Evolutionary conservation across 2,888 invertebrate genomes (phyloP).

Genomic region (Stomorhina lunata): DNA sequence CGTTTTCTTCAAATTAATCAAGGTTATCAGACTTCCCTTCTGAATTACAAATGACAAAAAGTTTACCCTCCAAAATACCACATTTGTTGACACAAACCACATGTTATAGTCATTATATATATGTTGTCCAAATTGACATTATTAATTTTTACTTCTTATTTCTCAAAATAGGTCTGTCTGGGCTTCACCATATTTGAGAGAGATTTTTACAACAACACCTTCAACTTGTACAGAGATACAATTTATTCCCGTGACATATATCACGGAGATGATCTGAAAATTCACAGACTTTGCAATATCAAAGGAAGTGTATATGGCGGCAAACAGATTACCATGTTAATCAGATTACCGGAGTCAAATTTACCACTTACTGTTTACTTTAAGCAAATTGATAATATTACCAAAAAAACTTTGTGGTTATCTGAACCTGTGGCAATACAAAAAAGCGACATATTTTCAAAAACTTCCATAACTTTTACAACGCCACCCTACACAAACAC

Average conservation of each 20-base stretch:
- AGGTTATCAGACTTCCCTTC: too few species aligned
- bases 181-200: slow-evolving; percentile 53
- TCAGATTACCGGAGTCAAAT: neutral
- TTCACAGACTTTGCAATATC: slow-evolving; percentile 23
- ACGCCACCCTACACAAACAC: slow-evolving; percentile 14
- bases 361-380: neutral
- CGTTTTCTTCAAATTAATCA: too few species aligned
- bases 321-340: slow-evolving; percentile 2
- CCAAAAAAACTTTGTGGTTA: slow-evolving; percentile 13
- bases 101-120: neutral
- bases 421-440: neutral
- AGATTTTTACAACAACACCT: slow-evolving; percentile 9
- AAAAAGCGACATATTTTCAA: neutral
- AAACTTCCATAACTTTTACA: slow-evolving; percentile 24
- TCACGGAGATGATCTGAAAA: slow-evolving; percentile 41
- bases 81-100: too few species aligned
- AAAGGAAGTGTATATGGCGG: slow-evolving; percentile 33
- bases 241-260: slow-evolving; percentile 34
- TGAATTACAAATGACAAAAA: too few species aligned
- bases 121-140: neutral
- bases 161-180: slow-evolving; percentile 28
- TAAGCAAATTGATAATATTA: slow-evolving; percentile 7
- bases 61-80: too few species aligned
- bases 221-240: slow-evolving; percentile 28
- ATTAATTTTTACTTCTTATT: neutral